Evolutionary conservation across 2,888 invertebrate genomes (phyloP).

Genomic region (Pharmacophagus antenor): DNA sequence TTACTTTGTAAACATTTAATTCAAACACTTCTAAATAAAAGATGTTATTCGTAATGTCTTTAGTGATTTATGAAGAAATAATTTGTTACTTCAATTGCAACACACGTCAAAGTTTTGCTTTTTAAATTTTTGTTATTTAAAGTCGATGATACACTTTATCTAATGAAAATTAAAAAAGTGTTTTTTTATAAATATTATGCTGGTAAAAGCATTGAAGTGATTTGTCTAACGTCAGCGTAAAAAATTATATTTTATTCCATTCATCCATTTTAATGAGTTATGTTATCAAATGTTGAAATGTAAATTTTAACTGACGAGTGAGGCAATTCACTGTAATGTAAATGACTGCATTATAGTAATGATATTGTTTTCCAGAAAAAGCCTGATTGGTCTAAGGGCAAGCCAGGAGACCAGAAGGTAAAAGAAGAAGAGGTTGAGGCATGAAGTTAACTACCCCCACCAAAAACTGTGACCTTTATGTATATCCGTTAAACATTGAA

Average conservation of each 20-base stretch:
- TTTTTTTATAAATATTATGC: neutral
- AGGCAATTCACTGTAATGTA: neutral
- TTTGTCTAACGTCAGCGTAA: slow-evolving; percentile 5
- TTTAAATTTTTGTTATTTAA: no score
- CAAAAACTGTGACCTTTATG: slow-evolving; percentile 61
- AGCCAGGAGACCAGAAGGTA: slow-evolving; percentile 93
- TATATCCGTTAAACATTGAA: slow-evolving; percentile 59
- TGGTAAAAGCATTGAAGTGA: neutral
- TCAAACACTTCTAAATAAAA: neutral
- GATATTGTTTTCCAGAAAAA: slow-evolving; percentile 86
- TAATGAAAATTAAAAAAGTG: no score
- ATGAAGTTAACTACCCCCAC: slow-evolving; percentile 79
- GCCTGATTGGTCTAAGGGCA: slow-evolving; percentile 96
- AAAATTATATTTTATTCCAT: no score
- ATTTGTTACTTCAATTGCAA: slow-evolving; percentile 12
- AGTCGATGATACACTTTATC: no score
- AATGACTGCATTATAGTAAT: slow-evolving; percentile 2
- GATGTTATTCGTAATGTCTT: neutral
- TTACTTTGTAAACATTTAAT: neutral
- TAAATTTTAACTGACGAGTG: slow-evolving; percentile 1
- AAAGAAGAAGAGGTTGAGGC: slow-evolving; percentile 91
- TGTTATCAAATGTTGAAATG: neutral
- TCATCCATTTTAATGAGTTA: no score
- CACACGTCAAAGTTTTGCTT: neutral
- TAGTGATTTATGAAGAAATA: neutral